A percentile compares a stretch with the other conserved stretches of the same genome.
phyloP scores from a whole-genome alignment of 1,140 invertebrate genomes.

The Wiebesia pumilae region DNA sequence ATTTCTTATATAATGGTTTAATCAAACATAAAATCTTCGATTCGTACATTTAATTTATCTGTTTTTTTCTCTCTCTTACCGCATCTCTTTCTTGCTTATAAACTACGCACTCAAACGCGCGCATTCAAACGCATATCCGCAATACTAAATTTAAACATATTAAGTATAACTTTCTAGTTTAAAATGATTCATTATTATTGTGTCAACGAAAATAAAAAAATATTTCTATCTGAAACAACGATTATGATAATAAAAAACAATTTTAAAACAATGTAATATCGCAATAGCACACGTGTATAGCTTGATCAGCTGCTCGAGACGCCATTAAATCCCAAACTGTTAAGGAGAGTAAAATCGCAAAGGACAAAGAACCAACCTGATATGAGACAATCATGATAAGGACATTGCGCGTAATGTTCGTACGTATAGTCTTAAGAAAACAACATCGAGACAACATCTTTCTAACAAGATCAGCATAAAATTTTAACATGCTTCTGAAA shows the following conservation, averaged over 20 bases:
- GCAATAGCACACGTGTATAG: not conserved
- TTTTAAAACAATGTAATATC: not conserved
- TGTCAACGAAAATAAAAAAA: not conserved
- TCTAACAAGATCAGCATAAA: not conserved
- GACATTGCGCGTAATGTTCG: not conserved
- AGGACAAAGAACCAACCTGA: not conserved
- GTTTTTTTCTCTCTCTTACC: no score
- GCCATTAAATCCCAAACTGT: not conserved
- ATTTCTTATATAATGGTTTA: no score
- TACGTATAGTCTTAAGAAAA: not conserved
- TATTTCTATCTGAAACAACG: slow-evolving; percentile 4
- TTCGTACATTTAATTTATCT: no score
- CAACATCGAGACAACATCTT: not conserved
- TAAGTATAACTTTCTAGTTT: no score
- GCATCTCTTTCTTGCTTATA: no score
- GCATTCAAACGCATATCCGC: no score
- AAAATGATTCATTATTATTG: no score
- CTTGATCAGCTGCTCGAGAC: not conserved
- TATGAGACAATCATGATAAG: not conserved
- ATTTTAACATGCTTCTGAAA: not conserved
- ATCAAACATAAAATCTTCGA: no score
- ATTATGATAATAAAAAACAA: not conserved
- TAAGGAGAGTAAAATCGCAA: not conserved
- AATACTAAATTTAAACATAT: no score
- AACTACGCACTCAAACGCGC: no score